A percentile compares a stretch with the other conserved stretches of the same genome.
Conservation (phyloP, 2,113 vertebrate species). For the Xyliphius kryptos region DNA sequence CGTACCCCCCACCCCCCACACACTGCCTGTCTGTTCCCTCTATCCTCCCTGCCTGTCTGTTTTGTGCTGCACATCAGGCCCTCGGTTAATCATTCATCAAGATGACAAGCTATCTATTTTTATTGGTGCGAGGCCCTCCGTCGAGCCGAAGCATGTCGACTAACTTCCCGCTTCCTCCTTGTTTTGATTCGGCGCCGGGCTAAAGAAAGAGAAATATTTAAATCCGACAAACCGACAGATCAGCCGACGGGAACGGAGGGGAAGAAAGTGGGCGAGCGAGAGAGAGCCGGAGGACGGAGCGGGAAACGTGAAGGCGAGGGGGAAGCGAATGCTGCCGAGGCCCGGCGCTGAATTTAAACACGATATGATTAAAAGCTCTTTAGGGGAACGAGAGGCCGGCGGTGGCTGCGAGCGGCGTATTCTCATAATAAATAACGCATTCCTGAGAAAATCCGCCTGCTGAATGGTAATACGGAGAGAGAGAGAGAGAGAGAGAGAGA, state of each 20-base stretch:
- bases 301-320: constrained; percentile 42
- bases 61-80: constrained; percentile 39
- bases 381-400: constrained; percentile 50
- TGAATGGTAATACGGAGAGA: constrained; percentile 14
- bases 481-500: no score
- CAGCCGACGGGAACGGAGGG: constrained; percentile 39
- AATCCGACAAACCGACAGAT: constrained; percentile 47
- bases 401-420: constrained; percentile 49
- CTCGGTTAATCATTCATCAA: constrained; percentile 54
- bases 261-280: constrained; percentile 15
- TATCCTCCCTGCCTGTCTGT: constrained; percentile 31
- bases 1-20: no score
- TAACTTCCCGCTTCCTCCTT: constrained; percentile 56
- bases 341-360: constrained; percentile 42
- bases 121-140: constrained; percentile 38
- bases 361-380: constrained; percentile 61
- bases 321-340: constrained; percentile 24
- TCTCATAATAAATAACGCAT: constrained; percentile 48
- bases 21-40: constrained; percentile 41
- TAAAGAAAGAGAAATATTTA: constrained; percentile 56
- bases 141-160: constrained; percentile 38
- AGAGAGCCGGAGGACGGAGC: constrained; percentile 21
- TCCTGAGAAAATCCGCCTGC: constrained; percentile 37
- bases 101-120: constrained; percentile 48
- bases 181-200: constrained; percentile 37